A percentile compares a stretch with the other conserved stretches of the same genome.
Evolutionary conservation across 2,113 vertebrate species (phyloP).

Genomic region (Engystomops pustulosus): DNA sequence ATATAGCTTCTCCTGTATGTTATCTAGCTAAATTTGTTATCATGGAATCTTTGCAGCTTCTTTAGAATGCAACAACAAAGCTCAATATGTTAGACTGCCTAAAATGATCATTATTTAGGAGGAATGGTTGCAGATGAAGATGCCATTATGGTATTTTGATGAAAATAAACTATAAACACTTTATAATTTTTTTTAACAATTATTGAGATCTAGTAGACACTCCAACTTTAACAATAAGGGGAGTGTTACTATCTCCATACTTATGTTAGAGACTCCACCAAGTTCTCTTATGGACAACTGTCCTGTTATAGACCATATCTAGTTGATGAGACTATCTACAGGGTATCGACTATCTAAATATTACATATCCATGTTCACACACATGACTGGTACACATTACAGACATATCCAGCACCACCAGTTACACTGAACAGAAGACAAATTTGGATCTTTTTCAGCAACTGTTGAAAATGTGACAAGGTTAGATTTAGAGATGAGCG

Average conservation of each 20-base stretch:
- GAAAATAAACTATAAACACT: conserved; percentile 4
- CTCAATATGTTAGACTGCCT: neutral
- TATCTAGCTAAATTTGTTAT: conserved; percentile 23
- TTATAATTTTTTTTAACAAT: neutral
- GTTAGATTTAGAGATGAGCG: too few relatives aligned
- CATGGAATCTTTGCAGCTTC: neutral
- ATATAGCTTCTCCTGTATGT: conserved; percentile 9
- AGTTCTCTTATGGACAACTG: neutral
- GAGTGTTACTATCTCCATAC: too few relatives aligned
- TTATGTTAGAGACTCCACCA: neutral
- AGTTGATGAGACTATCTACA: too few relatives aligned
- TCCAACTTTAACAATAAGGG: neutral
- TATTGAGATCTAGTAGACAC: neutral
- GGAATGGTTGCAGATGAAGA: neutral
- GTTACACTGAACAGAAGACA: too few relatives aligned
- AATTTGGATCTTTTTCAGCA: too few relatives aligned
- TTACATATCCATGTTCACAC: too few relatives aligned
- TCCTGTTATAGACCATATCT: too few relatives aligned
- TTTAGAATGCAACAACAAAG: conserved; percentile 22
- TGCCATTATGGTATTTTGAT: neutral
- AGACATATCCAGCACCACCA: too few relatives aligned
- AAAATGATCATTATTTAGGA: conserved; percentile 1
- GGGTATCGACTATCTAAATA: too few relatives aligned
- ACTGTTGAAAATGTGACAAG: too few relatives aligned
- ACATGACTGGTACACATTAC: too few relatives aligned